Evolutionary conservation across 2,888 invertebrate species (phyloP), one percentile per base, ranked within the genome.

Genomic region (Cataglyphis altisquamis): DNA sequence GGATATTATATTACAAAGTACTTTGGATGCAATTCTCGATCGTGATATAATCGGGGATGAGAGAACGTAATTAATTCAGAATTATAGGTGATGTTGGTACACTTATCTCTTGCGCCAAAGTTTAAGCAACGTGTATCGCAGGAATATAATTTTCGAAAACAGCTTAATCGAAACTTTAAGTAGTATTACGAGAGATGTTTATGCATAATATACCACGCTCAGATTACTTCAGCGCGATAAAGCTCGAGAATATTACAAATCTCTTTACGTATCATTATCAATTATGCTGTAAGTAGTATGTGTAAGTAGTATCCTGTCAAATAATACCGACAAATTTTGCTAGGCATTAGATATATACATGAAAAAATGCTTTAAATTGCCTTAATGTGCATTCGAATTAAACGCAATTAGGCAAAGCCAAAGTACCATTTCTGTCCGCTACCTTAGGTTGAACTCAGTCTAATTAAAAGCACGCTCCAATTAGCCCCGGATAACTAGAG

Each of bases 401-500:
- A 82, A 64, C 45, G 45, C 36, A 45, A 45, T 66, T 82, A 77
- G 45, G 18, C 25, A 39, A 48, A 66, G 66, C 66, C 82, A 64
- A 45, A 32, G 48, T 36, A 52, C 80, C 63, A 62, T 60, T 60
- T 29, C 80, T 39, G 60, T 82, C 85, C 48, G 25, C 83, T 62
- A 32, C 63, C 62, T 62, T 74, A 21, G 68, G 21, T 82, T 67
- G 62, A 82, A 86, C 85, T 86, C 85, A 36, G 73, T 77, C 87
- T 91, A 90, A 90, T 92, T 92, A 90, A 91, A 92, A 90, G 84
- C 89, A 90, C 85, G 89, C 88, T 89, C 88, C 88, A 91, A 92
- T 92, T 92, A 91, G 87, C 86, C 82, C 77, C 36, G 74, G 64
- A 90, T 90, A 92, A 90, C 88, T 85, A 88, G 82, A 81, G 80